Percentiles rank a stretch among this genome's conserved stretches.
phyloP scores from a whole-genome alignment of 2,797 vertebrate species.

The Gobionotothen gibberifrons region DNA sequence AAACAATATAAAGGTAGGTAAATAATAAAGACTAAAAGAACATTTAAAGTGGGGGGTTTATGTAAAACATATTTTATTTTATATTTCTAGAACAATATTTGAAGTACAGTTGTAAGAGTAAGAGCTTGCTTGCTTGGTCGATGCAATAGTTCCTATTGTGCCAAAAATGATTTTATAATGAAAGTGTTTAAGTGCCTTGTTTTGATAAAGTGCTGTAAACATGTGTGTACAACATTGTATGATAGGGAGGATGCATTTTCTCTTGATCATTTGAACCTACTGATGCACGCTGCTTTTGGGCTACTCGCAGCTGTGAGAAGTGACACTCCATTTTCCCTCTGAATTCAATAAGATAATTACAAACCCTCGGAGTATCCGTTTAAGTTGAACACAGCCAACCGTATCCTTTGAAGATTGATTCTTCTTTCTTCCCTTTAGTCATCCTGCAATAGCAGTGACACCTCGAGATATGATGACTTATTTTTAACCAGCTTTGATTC shows the following conservation, averaged over 20 bases:
- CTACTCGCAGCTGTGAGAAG: not conserved
- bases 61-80: too few species aligned
- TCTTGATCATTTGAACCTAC: slow-evolving; percentile 4
- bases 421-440: not conserved
- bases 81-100: too few species aligned
- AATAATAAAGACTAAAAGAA: too few species aligned
- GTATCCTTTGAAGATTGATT: not conserved
- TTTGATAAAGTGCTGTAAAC: too few species aligned
- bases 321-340: not conserved
- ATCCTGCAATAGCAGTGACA: not conserved
- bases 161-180: too few species aligned
- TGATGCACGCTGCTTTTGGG: not conserved
- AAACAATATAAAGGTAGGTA: too few species aligned
- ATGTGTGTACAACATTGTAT: not conserved
- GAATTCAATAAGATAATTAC: slow-evolving; percentile 4
- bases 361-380: not conserved
- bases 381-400: slow-evolving; percentile 8
- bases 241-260: not conserved
- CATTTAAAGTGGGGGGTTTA: too few species aligned
- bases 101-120: too few species aligned
- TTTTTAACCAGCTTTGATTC: too few species aligned
- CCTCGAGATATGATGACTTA: not conserved
- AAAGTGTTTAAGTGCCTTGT: too few species aligned
- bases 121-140: too few species aligned
- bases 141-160: too few species aligned